Base-by-base conservation (phyloP, 2,797 vertebrate genomes). In the Graptemys geographica region DNA sequence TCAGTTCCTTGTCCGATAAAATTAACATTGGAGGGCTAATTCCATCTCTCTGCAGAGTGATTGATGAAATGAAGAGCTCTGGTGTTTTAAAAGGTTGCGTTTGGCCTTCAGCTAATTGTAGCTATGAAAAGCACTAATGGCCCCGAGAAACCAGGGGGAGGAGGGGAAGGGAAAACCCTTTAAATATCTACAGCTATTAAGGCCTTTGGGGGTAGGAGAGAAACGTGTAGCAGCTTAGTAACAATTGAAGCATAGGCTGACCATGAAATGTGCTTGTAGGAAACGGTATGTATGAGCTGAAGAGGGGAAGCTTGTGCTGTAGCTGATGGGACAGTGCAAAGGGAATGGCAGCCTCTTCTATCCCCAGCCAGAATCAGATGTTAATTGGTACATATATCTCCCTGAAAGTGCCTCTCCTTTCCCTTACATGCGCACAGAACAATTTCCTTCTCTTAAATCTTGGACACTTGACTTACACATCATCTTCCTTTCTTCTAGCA, bases 1-100 rank as follows among this genome's bases (percentile, higher is more conserved):
- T 72, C 51, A 86, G 84, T 80, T 93, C 84, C 33, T 51, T 79
- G 87, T 89, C 79, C 52, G 80, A 93, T 86, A 59, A 89, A 86
- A 93, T 93, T 93, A 93, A 86, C 72, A 86, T 89, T 93, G 85
- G 83, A 84, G 89, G 57, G 65, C 56, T 93, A 79, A 89, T 93
- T 69, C 87, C 41, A 51, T 86, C 87, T 56, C 44, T 83, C 72
- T 83, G 83, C 79, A 69, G n/a, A 52, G 79, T 93, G 87, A 89
- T 86, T 83, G 91, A 89, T 83, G 89, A 84, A 93, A 69, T 13
- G 74, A 81, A 78, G 85, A 56, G 82, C 69, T 88, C 81, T 78
- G 82, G 85, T 84, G 65, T 81, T 93, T 88, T 88, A 65, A 88
- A 90, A 88, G 82, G 82, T 88, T 90, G 86, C 8, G 44, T 57